These are phyloP conservation scores for Capricornis sumatraensis DNA, from an alignment of 2,113 vertebrate species.

Conservation along the genomic window DNA sequence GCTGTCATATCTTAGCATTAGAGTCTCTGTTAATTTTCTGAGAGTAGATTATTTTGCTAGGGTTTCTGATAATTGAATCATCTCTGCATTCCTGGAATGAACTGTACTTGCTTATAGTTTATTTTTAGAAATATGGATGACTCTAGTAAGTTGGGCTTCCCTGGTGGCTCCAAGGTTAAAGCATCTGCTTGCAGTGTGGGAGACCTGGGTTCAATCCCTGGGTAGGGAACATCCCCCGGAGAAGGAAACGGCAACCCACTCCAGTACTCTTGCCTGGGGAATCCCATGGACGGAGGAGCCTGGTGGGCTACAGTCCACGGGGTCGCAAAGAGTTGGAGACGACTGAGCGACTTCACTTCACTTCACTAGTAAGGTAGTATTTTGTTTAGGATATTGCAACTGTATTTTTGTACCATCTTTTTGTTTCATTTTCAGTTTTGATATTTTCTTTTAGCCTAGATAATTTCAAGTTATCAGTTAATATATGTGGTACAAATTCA, in stretches of 20 bases:
- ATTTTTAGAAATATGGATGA: background rate
- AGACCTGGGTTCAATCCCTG: too few relatives aligned
- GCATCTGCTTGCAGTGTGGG: too few relatives aligned
- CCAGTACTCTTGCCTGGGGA: too few relatives aligned
- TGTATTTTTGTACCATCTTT: background rate
- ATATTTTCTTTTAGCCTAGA: background rate
- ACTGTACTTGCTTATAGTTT: background rate
- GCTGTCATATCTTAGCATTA: background rate
- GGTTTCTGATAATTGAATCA: background rate
- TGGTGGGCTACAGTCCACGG: too few relatives aligned
- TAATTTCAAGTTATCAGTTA: slow-evolving; percentile 12
- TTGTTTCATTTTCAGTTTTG: background rate
- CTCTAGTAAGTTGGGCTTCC: background rate
- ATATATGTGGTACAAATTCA: background rate
- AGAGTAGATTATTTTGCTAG: background rate
- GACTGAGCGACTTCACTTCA: too few relatives aligned
- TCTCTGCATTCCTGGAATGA: background rate
- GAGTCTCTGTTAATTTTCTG: background rate
- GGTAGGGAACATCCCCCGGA: too few relatives aligned
- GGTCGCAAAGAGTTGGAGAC: too few relatives aligned
- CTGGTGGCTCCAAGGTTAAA: too few relatives aligned
- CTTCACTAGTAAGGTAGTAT: background rate
- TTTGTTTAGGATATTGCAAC: background rate
- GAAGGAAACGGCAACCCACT: too few relatives aligned
- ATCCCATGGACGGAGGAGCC: too few relatives aligned